phyloP scores from a whole-genome alignment of 2,113 vertebrate genomes.

The Mesoclemmys tuberculata region DNA sequence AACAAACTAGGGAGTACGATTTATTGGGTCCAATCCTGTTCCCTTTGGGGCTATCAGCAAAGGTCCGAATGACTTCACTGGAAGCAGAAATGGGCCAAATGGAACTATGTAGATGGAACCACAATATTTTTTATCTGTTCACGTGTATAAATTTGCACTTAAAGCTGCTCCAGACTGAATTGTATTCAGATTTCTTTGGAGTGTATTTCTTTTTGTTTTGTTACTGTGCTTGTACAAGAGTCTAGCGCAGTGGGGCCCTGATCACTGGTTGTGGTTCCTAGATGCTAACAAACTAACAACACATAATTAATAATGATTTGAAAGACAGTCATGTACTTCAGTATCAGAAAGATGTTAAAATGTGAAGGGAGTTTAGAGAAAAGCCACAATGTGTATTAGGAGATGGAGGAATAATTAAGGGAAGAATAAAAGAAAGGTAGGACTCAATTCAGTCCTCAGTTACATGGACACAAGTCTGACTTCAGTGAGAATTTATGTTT shows the following conservation, averaged over 20 bases:
- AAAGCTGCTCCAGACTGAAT: neutral
- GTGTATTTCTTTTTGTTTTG: neutral
- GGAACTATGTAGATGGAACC: neutral
- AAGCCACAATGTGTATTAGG: neutral
- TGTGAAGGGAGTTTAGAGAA: neutral
- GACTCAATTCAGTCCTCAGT: neutral
- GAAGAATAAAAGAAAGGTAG: neutral
- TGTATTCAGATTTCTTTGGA: neutral
- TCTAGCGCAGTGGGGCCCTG: conserved; percentile 37
- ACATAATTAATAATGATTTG: conserved; percentile 5
- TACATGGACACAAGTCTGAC: neutral
- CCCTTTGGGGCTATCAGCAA: neutral
- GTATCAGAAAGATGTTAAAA: neutral
- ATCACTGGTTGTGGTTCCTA: conserved; percentile 1
- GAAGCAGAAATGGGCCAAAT: neutral
- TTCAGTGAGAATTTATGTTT: neutral
- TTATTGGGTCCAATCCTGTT: neutral
- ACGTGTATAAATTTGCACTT: neutral
- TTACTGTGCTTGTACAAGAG: neutral
- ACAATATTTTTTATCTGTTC: neutral
- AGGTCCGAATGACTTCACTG: neutral
- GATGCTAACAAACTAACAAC: conserved; percentile 31
- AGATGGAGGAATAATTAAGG: neutral
- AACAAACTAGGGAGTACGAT: neutral
- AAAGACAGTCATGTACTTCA: neutral